Base-by-base conservation (phyloP, 2,888 invertebrate species). In the Drosophila leonis region DNA sequence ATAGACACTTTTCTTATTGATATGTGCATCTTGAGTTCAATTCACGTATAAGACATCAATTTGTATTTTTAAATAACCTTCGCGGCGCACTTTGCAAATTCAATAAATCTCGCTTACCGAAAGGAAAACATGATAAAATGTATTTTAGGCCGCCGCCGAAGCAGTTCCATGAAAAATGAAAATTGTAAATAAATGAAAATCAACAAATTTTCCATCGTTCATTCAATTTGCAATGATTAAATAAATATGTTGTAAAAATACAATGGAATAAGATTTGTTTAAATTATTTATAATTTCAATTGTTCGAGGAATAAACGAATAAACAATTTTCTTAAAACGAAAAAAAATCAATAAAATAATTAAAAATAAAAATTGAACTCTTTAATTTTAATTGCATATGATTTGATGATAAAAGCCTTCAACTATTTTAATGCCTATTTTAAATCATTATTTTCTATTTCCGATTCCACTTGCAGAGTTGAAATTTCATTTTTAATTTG, bases 211-310 rank as follows among this genome's bases (percentile, higher is more conserved):
- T n/a, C 10, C n/a, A 29, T n/a, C 48, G n/a, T 29, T 48, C 48
- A 29, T 29, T 48, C 48, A 48, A 48, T 48, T 29, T 48, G 29
- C 48, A 29, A n/a, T 29, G 48, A 29, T 48, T 29, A n/a, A 48
- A 48, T 48, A 29, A 48, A 48, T 48, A 48, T n/a, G n/a, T 10
- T 48, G 29, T 48, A n/a, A 48, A 48, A 48, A 48, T 29, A 29
- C 29, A 48, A 48, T n/a, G n/a, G 29, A 29, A 48, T n/a, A 29
- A 10, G 48, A 48, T 48, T 48, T 29, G n/a, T n/a, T 0, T 10
- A 29, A 29, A 29, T n/a, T 29, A 48, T 48, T 48, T 48, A 29
- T 48, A 29, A 46, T 9, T 15, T 4, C 7, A 8, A 24, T 9
- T 27, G 4, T 15, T 15, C 15, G 27, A 6, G n/a, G n/a, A 10